These are phyloP conservation scores for Danio kyathit DNA, from an alignment of 2,797 vertebrate genomes.

Conservation along the genomic window DNA sequence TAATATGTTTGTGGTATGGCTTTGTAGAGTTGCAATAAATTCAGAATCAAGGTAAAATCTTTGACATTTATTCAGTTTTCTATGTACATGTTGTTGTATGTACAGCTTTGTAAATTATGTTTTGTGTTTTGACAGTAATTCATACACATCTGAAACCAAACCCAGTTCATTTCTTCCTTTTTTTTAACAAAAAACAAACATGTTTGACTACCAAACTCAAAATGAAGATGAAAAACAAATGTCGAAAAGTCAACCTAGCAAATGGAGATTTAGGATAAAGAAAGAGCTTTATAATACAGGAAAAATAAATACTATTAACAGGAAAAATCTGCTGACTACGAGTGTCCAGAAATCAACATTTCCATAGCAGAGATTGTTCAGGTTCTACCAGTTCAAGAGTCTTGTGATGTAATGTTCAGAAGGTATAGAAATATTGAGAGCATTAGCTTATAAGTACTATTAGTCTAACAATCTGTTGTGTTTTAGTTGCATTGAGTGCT, in stretches of 20 bases:
- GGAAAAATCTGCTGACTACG: constrained; percentile 72
- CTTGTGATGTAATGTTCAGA: too few species aligned
- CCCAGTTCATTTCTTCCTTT: constrained; percentile 49
- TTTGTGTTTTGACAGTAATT: constrained; percentile 64
- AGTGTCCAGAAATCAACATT: constrained; percentile 64
- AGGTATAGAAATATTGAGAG: not conserved
- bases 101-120: constrained; percentile 74
- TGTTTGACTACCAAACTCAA: constrained; percentile 54
- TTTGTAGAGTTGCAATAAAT: constrained; percentile 14
- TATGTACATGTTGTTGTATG: constrained; percentile 82
- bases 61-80: constrained; percentile 78
- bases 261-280: constrained; percentile 64
- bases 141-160: constrained; percentile 67
- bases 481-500: too few species aligned
- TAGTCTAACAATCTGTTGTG: not conserved
- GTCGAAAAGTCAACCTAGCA: constrained; percentile 65
- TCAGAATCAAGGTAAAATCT: constrained; percentile 37
- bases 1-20: too few species aligned
- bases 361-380: constrained; percentile 60
- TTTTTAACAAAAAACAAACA: constrained; percentile 67
- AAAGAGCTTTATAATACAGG: constrained; percentile 71
- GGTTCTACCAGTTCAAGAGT: not conserved
- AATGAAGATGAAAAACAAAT: constrained; percentile 62
- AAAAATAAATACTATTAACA: constrained; percentile 85
- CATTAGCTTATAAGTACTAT: constrained; percentile 28